These are phyloP conservation scores for Etheostoma cragini DNA, from an alignment of 2,113 vertebrate genomes.

Conservation along the genomic window DNA sequence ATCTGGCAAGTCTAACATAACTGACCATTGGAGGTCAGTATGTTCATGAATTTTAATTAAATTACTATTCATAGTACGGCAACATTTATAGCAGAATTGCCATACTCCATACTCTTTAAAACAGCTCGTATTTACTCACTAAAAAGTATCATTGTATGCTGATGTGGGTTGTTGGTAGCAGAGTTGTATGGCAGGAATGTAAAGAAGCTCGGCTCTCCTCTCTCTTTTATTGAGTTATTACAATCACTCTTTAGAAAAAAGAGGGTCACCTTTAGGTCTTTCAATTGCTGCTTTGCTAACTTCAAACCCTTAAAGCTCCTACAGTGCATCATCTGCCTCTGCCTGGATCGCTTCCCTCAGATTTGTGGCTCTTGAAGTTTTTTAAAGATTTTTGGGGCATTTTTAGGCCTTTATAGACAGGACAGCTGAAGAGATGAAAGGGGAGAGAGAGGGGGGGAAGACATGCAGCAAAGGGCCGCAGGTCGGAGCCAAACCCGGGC, in stretches of 20 bases:
- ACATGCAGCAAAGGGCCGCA: too few relatives aligned
- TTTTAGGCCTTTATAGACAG: too few relatives aligned
- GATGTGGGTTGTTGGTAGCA: constrained; percentile 51
- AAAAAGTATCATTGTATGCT: constrained; percentile 23
- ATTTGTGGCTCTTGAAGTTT: constrained; percentile 75
- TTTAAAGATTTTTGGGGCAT: constrained; percentile 14
- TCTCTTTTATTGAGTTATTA: constrained; percentile 75
- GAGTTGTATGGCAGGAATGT: constrained; percentile 41
- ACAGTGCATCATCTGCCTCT: constrained; percentile 67
- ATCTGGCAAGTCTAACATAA: too few relatives aligned
- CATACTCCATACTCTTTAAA: constrained; percentile 2
- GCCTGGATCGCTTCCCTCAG: constrained; percentile 67
- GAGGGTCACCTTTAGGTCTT: constrained; percentile 71
- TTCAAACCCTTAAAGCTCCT: constrained; percentile 76
- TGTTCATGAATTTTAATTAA: too few relatives aligned
- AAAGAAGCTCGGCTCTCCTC: constrained; percentile 60
- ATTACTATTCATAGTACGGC: too few relatives aligned
- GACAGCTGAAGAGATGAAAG: too few relatives aligned
- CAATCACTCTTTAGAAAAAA: constrained; percentile 76
- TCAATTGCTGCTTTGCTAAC: constrained; percentile 71
- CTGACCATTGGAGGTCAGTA: too few relatives aligned
- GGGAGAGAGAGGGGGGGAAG: too few relatives aligned
- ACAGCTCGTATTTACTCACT: constrained; percentile 34
- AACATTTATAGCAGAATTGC: background rate
- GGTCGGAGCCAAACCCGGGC: too few relatives aligned